Percentiles rank a stretch among this genome's conserved stretches.
Evolutionary conservation across 2,113 vertebrate genomes (phyloP).

Genomic region (Oncorhynchus clarkii): DNA sequence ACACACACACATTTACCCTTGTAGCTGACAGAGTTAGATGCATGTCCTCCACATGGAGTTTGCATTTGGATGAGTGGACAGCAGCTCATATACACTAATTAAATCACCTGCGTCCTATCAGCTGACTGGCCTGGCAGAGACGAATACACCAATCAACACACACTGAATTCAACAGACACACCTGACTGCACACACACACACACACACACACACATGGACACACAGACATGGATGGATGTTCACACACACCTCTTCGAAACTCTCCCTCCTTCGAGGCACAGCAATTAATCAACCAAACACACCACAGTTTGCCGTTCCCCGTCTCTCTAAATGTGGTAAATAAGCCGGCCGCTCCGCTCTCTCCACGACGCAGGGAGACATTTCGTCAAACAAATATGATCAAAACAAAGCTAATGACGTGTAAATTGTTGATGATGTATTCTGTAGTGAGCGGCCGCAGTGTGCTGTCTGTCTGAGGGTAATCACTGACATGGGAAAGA

Average conservation of each 20-base stretch:
- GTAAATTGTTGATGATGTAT: conserved; percentile 78
- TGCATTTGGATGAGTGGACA: conserved; percentile 25
- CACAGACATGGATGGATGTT: background rate
- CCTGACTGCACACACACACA: conserved; percentile 12
- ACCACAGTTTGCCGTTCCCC: conserved; percentile 38
- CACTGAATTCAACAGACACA: background rate
- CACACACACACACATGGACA: background rate
- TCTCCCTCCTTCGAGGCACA: conserved; percentile 27
- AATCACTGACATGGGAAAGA: conserved; percentile 69
- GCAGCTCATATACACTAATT: conserved; percentile 29
- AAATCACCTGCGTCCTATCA: conserved; percentile 51
- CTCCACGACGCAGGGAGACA: conserved; percentile 60
- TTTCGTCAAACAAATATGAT: conserved; percentile 77
- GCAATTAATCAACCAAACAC: conserved; percentile 68
- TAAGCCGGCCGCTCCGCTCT: conserved; percentile 49
- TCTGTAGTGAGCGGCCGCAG: conserved; percentile 58
- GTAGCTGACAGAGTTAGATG: conserved; percentile 3
- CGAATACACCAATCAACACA: conserved; percentile 31
- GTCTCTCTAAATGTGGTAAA: conserved; percentile 68
- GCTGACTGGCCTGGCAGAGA: conserved; percentile 6
- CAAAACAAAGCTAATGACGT: conserved; percentile 80
- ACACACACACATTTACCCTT: background rate
- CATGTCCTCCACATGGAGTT: background rate
- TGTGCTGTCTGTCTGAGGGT: conserved; percentile 56
- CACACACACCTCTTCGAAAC: conserved; percentile 9